Conservation (phyloP, 2,888 invertebrate species). For the Eremobia ochroleuca region DNA sequence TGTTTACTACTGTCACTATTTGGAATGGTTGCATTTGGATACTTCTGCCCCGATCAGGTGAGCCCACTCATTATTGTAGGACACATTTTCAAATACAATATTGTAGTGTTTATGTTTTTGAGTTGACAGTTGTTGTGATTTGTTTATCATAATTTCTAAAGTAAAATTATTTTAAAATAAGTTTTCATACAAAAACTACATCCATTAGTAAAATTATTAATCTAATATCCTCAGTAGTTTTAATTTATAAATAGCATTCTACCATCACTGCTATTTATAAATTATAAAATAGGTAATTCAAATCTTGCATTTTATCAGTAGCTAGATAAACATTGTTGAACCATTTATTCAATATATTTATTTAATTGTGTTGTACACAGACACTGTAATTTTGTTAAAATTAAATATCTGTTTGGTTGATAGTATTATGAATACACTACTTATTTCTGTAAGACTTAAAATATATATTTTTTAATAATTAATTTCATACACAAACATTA, state of each 20-base stretch:
- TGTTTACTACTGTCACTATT: conserved; percentile 96
- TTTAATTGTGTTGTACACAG: background rate
- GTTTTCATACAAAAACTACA: background rate
- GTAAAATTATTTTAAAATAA: background rate
- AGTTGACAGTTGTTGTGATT: conserved; percentile 40
- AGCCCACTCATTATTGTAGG: conserved; percentile 69
- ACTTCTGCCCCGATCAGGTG: conserved; percentile 97
- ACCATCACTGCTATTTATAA: background rate
- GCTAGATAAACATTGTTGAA: background rate
- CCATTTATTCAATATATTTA: background rate
- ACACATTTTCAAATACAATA: background rate
- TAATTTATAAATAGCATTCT: too few relatives aligned
- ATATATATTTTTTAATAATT: background rate
- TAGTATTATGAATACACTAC: background rate
- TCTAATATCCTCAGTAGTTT: background rate
- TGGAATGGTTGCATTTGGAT: conserved; percentile 97
- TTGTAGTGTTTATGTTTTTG: conserved; percentile 36
- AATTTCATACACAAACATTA: background rate
- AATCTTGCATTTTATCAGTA: background rate
- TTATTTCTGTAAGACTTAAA: background rate
- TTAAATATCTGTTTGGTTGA: background rate
- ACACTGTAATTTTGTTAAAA: background rate
- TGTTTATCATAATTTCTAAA: conserved; percentile 35
- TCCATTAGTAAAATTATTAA: background rate
- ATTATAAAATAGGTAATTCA: background rate